Percentiles rank a stretch among this genome's conserved stretches.
Evolutionary conservation across 2,113 vertebrate genomes (phyloP).

Genomic region (Podarcis cretensis): DNA sequence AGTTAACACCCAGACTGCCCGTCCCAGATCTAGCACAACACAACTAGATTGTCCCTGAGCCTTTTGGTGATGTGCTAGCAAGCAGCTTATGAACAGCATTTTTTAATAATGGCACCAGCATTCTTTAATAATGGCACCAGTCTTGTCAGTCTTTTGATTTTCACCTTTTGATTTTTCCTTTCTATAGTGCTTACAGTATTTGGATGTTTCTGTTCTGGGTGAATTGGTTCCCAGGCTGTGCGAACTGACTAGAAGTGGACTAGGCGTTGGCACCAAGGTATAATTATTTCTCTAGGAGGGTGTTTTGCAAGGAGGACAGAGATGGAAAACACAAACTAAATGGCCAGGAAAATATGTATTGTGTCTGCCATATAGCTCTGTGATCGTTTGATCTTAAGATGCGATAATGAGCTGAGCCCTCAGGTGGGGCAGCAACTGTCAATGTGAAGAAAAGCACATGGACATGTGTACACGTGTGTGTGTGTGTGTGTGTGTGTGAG

Average conservation of each 20-base stretch:
- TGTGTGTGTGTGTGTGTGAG: no score
- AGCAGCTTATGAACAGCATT: not conserved
- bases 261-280: constrained; percentile 98
- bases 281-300: constrained; percentile 12
- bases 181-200: constrained; percentile 92
- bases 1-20: no score
- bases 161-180: constrained; percentile 33
- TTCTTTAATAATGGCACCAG: not conserved
- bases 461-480: not conserved
- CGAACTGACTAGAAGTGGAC: constrained; percentile 93
- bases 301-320: not conserved
- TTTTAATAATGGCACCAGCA: no score
- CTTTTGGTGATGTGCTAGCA: no score
- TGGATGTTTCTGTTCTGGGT: constrained; percentile 90
- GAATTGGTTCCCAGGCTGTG: constrained; percentile 93
- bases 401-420: not conserved
- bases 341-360: accelerated
- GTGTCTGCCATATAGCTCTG: not conserved
- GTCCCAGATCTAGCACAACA: no score
- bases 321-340: not conserved
- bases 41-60: no score
- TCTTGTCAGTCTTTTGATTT: not conserved
- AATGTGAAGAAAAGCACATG: not conserved
- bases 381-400: not conserved
- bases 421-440: not conserved